Evolutionary conservation across 2,113 vertebrate species (phyloP), one percentile per base, ranked within the genome.

Genomic region (Choloepus hoffmanni): DNA sequence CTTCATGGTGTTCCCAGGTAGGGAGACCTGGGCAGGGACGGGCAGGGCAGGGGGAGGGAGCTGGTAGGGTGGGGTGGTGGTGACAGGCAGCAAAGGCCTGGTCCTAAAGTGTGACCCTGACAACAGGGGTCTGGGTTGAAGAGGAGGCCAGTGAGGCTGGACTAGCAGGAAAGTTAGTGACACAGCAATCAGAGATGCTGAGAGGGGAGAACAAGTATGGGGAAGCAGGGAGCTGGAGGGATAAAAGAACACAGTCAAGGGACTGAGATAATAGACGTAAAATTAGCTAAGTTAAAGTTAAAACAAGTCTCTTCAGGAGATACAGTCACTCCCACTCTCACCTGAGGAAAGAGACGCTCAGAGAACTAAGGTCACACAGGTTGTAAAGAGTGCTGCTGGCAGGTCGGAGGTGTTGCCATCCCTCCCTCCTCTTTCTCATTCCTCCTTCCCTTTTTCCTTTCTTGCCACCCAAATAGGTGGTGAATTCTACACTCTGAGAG

Each of bases 201-300:
- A 89, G 67, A 24, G 21, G 18, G 40, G 89, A 85, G 53, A 53
- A 74, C 0, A 77, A 86, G 30, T 43, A n/a, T 50, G 43, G 78
- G 36, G 43, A 77, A 58, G 48, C 33, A 53, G 13, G 9, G 76
- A 74, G 11, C 8, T 9, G 77, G 77, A 90, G 10, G 53, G 73
- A 62, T 28, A 93, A 53, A 14, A 33, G 55, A 88, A 43, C 15
- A 60, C 9, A 85, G 18, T 4, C 70, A 6, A 92, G 16, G 18
- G 63, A 78, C 48, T 82, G 40, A 85, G 67, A 53, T 5, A 4
- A 30, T 40, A 53, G 53, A 74, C 78, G 50, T 53, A 88, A 95
- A 95, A 63, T 28, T 36, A 92, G 68, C 36, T 74, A 73, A 82
- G 65, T 90, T 90, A 82, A 79, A 68, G 33, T 60, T 53, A 84